Base-by-base conservation (phyloP, 2,888 invertebrate species). In the Caenorhabditis becei region DNA sequence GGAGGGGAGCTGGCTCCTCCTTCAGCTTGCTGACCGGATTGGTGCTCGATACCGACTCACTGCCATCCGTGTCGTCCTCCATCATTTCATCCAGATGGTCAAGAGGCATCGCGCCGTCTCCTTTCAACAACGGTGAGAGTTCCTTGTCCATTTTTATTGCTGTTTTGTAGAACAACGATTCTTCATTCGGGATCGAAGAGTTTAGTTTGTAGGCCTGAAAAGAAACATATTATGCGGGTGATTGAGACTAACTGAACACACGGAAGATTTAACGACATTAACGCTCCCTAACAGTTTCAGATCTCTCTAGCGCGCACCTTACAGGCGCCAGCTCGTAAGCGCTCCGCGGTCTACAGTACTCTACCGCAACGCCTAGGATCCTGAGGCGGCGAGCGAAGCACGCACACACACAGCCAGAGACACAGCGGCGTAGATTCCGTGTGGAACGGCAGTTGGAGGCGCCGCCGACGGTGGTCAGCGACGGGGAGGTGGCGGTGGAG, bases 131-230 rank as follows among this genome's bases (percentile, higher is more conserved):
- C 16, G 93, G 93, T 5, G 93, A 93, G 24, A 93, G 91, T 83
- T 93, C 93, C 92, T 93, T 93, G 80, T 92, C 91, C 51, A 93
- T 92, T 62, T 90, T 89, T 58, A 93, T 91, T 41, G 92, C 91
- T 79, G 92, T 92, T 69, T 94, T 94, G 92, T 96, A 96, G 92
- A 94, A 95, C 91, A 95, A 95, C 63, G 95, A 93, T 92, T 99
- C 98, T 92, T 99, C 98, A 62, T 96, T 95, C n/a, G 95, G 95
- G 51, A 97, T 97, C 53, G 91, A 89, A 14, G 94, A 94, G 58
- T 95, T 94, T 77, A 92, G 87, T 88, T 95, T 95, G 79, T 95
- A 96, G 92, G 95, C 96, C 92, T 93, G 90, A 58, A 77, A 26
- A 53, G 8, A 14, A 26, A 75, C 74, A 47, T 41, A 18, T 35